Base-by-base conservation (phyloP, 2,113 vertebrate species). In the Bostrychus sinensis region DNA sequence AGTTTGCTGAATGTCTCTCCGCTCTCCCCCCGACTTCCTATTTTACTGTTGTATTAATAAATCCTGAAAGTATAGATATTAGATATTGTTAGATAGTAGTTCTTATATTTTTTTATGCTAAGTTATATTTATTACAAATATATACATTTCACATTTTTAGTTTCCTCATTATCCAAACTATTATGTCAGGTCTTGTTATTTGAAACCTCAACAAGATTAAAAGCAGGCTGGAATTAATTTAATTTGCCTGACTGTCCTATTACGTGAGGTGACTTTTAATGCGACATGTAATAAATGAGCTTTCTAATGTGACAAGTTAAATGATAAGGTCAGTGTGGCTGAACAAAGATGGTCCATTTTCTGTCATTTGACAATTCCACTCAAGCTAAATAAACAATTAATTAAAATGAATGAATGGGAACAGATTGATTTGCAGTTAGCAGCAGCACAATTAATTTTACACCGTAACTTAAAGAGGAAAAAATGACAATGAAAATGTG, bases 311-410 rank as follows among this genome's bases (percentile, higher is more conserved):
- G 80, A 84, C 82, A 86, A 72, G 78, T 83, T 67, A 80, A 86
- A 82, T 75, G 79, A 89, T 80, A 83, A 86, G 86, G 86, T 88
- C 88, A 89, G 62, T 54, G 74, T 67, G 7, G 77, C 57, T 67
- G 72, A 66, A 73, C 69, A 84, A 83, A 84, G 73, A 72, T 5
- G 17, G 59, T 66, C 12, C 54, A 45, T 76, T 77, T 83, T 74
- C 62, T 76, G 36, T 70, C 67, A 60, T 72, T 80, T 9, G 19
- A 62, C 70, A 81, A 83, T 80, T 77, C 68, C 56, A 68, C 66
- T 84, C 46, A 12, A 42, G 56, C 80, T 80, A 80, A 84, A 84
- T 80, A 80, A 85, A 83, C 78, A 86, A 80, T 76, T 37, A 82
- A 83, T 85, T 70, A 76, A 59, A 72, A 61, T 22, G 25, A 71